Evolutionary conservation across 23 tunicate species (phyloP).

Genomic region (Styela plicata): DNA sequence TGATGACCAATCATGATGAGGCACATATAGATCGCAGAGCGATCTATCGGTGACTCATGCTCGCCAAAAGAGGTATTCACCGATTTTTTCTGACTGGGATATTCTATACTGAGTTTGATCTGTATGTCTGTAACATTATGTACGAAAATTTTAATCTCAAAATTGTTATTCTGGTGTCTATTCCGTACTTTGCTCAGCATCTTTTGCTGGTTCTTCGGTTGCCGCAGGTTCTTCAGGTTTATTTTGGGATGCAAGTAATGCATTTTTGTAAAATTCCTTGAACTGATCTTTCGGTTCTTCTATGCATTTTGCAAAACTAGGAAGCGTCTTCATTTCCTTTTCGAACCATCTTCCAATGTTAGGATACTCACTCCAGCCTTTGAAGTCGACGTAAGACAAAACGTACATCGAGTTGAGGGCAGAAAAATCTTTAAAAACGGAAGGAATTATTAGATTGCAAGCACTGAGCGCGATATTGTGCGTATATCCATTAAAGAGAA

Average conservation of each 20-base stretch:
- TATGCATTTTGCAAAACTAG: neutral
- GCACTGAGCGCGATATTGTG: neutral
- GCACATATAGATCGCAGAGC: too few relatives aligned
- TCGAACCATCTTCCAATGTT: slow-evolving; percentile 16
- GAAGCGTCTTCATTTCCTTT: slow-evolving; percentile 10
- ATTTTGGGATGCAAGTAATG: neutral
- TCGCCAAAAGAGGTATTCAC: too few relatives aligned
- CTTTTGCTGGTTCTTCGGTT: neutral
- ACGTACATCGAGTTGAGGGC: slow-evolving; percentile 12
- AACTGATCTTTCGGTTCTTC: slow-evolving; percentile 4
- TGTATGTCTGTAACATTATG: too few relatives aligned
- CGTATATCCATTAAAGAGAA: neutral
- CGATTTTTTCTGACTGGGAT: too few relatives aligned
- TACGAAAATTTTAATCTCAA: too few relatives aligned
- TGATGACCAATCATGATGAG: too few relatives aligned
- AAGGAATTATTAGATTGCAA: neutral
- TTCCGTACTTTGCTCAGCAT: neutral
- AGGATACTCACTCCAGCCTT: slow-evolving; percentile 7
- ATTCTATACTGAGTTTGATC: too few relatives aligned
- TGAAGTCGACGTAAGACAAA: slow-evolving; percentile 4
- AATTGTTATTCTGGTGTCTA: too few relatives aligned
- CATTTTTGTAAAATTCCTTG: neutral
- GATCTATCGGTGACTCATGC: too few relatives aligned
- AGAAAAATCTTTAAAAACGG: slow-evolving; percentile 6
- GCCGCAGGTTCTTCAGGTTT: neutral